A percentile compares a stretch with the other conserved stretches of the same genome.
Conservation (phyloP, 2,888 invertebrate genomes). For the Parelbella ahira region DNA sequence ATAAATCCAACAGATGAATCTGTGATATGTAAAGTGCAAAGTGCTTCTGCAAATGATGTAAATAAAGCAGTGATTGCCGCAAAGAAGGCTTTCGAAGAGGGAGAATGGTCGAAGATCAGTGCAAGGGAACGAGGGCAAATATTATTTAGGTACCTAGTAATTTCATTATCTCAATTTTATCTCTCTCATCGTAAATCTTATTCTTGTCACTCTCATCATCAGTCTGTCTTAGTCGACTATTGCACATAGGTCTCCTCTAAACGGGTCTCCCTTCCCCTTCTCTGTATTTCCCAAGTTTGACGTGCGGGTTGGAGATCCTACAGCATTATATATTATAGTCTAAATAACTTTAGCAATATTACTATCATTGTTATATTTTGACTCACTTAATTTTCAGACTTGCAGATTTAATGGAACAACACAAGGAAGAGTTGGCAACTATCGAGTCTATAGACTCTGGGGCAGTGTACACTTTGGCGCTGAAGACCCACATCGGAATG, state of each 20-base stretch:
- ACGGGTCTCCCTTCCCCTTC: too few relatives aligned
- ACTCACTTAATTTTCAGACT: slow-evolving; percentile 85
- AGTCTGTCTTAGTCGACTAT: too few relatives aligned
- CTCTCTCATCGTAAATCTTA: too few relatives aligned
- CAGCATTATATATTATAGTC: too few relatives aligned
- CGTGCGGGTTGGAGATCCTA: too few relatives aligned
- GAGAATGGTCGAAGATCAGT: slow-evolving; percentile 97
- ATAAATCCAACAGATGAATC: slow-evolving; percentile 94
- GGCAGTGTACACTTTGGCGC: slow-evolving; percentile 96
- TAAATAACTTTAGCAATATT: too few relatives aligned
- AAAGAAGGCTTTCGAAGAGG: slow-evolving; percentile 90
- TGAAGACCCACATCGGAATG: slow-evolving; percentile 99
- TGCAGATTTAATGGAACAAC: slow-evolving; percentile 96
- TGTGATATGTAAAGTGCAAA: slow-evolving; percentile 86
- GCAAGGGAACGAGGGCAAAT: slow-evolving; percentile 93
- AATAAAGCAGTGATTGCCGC: slow-evolving; percentile 94
- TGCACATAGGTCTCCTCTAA: too few relatives aligned
- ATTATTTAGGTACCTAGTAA: slow-evolving; percentile 88
- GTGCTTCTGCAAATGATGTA: slow-evolving; percentile 89
- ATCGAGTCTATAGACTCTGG: slow-evolving; percentile 96
- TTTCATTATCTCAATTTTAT: too few relatives aligned
- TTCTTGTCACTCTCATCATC: too few relatives aligned
- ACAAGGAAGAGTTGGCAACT: slow-evolving; percentile 97
- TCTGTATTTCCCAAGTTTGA: too few relatives aligned
- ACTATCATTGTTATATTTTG: too few relatives aligned